Base-by-base conservation (phyloP, 2,797 vertebrate genomes). In the Poecile montanus region DNA sequence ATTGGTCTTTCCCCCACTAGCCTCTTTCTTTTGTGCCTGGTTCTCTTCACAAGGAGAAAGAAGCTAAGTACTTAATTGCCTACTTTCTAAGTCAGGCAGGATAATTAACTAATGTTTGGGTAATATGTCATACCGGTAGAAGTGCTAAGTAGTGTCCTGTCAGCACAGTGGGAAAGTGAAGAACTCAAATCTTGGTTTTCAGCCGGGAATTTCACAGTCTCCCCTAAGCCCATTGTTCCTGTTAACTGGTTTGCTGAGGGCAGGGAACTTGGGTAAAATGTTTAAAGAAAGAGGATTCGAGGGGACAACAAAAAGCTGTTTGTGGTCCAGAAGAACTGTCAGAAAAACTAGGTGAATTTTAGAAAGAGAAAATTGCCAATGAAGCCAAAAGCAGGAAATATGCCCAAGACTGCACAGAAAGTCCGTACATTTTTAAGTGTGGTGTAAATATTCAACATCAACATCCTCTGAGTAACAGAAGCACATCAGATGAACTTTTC, bases 61-160 rank as follows among this genome's bases (percentile, higher is more conserved):
- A 71, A 91, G 23, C 45, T 76, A 87, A 89, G 70, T 51, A 56
- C 29, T 92, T 78, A 94, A 91, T 58, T 92, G 58, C 72, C 81
- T 85, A 38, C 81, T 89, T 95, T 95, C 78, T 77, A 84, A 93
- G 75, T 80, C 78, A 80, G 62, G 87, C 89, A 51, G 62, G 62
- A 81, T 91, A 92, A 93, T 95, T 85, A 96, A 91, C 84, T 88
- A 36, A 83, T 88, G 73, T 93, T 93, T 97, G 93, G 89, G 75
- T 80, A 95, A 89, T 85, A 50, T 65, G 10, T 95, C 91, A 75
- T n/a, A 80, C 86, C 84, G 77, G 57, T 82, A 80, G 72, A 72
- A 91, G 91, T 30, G 84, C 65, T 92, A 67, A 92, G 77, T 51
- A 79, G 36, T 42, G 26, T 68, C 91, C 94, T 95, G 81, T 95